phyloP scores from a whole-genome alignment of 2,113 vertebrate species.

The Carlito syrichta region DNA sequence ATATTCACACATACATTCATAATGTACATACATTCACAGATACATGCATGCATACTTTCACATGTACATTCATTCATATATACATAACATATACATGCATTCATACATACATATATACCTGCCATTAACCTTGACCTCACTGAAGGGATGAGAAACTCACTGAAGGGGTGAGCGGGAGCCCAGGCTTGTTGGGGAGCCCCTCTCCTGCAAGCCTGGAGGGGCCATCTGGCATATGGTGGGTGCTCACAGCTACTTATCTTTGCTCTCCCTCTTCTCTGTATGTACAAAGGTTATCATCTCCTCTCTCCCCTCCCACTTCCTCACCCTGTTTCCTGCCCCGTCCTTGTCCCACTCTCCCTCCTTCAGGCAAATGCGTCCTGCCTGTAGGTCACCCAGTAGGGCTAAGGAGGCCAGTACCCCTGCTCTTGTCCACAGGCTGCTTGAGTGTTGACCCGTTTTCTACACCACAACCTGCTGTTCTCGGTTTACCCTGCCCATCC shows the following conservation, averaged over 20 bases:
- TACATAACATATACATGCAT: too few species aligned
- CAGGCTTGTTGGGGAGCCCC: background rate
- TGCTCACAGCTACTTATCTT: background rate
- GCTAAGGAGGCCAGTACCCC: background rate
- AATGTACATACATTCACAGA: too few species aligned
- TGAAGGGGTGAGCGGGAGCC: background rate
- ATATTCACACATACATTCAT: rapidly evolving
- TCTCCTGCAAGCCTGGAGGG: background rate
- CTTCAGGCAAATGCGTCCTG: background rate
- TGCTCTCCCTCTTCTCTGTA: background rate
- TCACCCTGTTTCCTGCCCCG: background rate
- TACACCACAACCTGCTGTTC: background rate
- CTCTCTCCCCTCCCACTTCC: background rate
- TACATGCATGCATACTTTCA: too few species aligned
- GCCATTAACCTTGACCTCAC: background rate
- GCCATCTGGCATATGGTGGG: too few species aligned
- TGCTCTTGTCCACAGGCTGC: background rate
- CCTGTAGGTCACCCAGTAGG: background rate
- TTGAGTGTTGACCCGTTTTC: background rate
- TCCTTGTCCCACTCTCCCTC: background rate
- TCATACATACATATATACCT: rapidly evolving
- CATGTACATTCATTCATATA: too few species aligned
- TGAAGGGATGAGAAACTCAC: background rate
- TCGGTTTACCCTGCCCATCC: background rate
- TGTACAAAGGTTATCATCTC: too few species aligned